Base-by-base conservation (phyloP, 35 echinoderm and acorn worm species). In the Apostichopus japonicus region DNA sequence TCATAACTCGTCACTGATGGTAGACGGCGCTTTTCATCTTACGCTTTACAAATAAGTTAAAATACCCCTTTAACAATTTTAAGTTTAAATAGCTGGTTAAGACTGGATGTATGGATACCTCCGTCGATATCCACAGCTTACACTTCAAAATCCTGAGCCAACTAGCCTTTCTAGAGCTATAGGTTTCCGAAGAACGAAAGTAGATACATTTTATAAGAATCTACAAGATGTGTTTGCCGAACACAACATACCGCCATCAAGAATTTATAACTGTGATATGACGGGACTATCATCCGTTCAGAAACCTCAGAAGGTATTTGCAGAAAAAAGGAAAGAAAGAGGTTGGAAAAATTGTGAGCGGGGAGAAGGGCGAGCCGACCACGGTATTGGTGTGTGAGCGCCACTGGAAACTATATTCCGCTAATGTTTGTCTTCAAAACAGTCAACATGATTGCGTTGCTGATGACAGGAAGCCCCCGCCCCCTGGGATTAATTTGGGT, bases 401-500 rank as follows among this genome's bases (percentile, higher is more conserved):
- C 79, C 5, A 6, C 79, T 54, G 79, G 79, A 6, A 83, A 83
- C 27, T 83, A 52, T 16, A 53, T 83, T 7, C 79, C 79, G 21
- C 79, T 51, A 11, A 83, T 54, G 79, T 83, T 83, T 16, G 15
- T 83, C 6, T 83, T 83, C 44, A 83, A 83, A 54, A 16, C 53
- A 54, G 21, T 54, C 5, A 83, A 83, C 27, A 83, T 83, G 79
- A 55, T 8, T 14, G 8, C 5, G 13, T 53, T 52, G 11, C 27
- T 90, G 17, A 90, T 90, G 58, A 77, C 10, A 19, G 65, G 53
- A 10, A 17, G 27, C 87, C 87, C n/a, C n/a, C n/a, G n/a, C n/a
- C n/a, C 53, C 87, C 87, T 16, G 87, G 27, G 65, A 90, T 23
- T 67, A 1, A 17, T 90, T 13, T 25, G 19, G 54, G 65, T 3